Percentiles rank a stretch among this genome's conserved stretches.
phyloP scores from a whole-genome alignment of 2,888 invertebrate genomes.

The Rotaria macrura region DNA sequence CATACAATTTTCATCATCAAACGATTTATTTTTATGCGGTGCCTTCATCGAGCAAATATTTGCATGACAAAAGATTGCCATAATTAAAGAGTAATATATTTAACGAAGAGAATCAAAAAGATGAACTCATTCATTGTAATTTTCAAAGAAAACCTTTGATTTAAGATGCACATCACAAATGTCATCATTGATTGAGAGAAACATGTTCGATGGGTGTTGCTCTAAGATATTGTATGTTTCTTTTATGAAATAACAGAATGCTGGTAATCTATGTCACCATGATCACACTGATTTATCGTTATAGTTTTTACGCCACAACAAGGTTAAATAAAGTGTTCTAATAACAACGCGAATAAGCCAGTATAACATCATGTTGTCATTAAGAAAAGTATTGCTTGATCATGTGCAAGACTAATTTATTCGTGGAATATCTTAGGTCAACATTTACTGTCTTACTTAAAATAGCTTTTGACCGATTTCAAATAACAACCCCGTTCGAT shows the following conservation, averaged over 20 bases:
- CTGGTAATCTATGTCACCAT: not conserved
- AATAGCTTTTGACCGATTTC: not conserved
- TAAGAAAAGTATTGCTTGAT: no score
- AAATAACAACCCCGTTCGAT: not conserved
- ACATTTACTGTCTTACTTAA: not conserved
- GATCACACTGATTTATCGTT: not conserved
- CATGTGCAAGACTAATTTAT: no score
- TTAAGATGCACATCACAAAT: not conserved
- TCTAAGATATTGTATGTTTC: not conserved
- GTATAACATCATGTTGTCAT: no score
- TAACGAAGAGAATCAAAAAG: not conserved
- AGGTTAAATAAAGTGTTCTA: not conserved
- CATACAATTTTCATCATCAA: not conserved
- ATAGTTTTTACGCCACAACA: no score
- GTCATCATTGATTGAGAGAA: not conserved
- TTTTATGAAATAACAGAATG: not conserved
- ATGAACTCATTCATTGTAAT: not conserved
- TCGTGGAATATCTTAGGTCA: not conserved
- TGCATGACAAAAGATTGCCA: no score
- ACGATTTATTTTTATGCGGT: not conserved
- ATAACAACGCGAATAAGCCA: not conserved
- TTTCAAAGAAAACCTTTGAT: not conserved
- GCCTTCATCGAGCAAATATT: no score
- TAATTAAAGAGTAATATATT: no score
- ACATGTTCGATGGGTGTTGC: not conserved